phyloP scores from a whole-genome alignment of 1,140 invertebrate species.

The Augochlora pura region DNA sequence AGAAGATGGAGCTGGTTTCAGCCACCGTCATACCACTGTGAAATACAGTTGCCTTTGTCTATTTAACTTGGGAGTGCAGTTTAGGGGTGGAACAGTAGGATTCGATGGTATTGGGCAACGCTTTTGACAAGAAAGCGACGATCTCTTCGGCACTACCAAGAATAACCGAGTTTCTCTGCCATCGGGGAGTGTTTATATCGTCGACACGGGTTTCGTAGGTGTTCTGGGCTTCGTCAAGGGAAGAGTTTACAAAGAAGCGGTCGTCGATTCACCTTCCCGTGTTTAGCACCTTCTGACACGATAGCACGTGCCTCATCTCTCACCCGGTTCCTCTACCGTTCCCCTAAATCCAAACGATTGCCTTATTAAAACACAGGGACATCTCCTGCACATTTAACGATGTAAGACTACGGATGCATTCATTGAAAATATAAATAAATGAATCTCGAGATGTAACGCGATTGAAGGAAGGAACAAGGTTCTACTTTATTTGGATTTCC shows the following conservation, averaged over 20 bases:
- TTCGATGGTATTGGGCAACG: neutral
- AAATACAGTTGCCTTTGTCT: too few species aligned
- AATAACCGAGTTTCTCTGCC: slow-evolving; percentile 48
- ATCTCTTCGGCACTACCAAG: slow-evolving; percentile 42
- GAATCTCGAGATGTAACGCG: too few species aligned
- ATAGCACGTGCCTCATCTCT: slow-evolving; percentile 13
- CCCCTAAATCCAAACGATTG: neutral
- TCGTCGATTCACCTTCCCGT: slow-evolving; percentile 32
- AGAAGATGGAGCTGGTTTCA: too few species aligned
- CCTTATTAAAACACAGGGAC: too few species aligned
- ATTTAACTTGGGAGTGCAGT: too few species aligned
- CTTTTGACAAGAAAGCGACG: slow-evolving; percentile 33
- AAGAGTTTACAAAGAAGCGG: slow-evolving; percentile 60
- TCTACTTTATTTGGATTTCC: too few species aligned
- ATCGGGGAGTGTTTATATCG: slow-evolving; percentile 49
- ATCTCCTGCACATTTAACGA: too few species aligned
- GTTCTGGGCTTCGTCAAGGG: slow-evolving; percentile 64
- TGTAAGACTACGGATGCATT: too few species aligned
- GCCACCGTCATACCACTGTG: too few species aligned
- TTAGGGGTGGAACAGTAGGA: neutral
- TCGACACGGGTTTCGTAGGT: slow-evolving; percentile 40
- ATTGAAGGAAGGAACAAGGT: too few species aligned
- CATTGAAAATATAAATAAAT: too few species aligned
- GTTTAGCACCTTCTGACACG: slow-evolving; percentile 42
- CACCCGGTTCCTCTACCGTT: neutral